Evolutionary conservation across 2,113 vertebrate species (phyloP).

Genomic region (Asarcornis scutulata): DNA sequence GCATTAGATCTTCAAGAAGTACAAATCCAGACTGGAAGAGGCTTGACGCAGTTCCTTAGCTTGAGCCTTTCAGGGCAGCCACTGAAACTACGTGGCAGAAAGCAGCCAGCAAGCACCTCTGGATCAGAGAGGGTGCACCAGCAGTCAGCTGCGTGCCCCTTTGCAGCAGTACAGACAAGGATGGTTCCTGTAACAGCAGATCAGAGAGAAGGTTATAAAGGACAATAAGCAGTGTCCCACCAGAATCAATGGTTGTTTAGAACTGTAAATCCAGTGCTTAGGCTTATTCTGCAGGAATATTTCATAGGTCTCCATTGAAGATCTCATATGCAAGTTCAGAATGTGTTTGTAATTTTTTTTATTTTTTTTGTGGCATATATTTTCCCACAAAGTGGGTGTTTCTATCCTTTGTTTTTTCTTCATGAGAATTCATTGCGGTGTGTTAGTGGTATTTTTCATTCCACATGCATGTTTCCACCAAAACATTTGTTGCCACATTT

Average conservation of each 20-base stretch:
- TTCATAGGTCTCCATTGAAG: accelerated
- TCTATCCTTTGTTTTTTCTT: not conserved
- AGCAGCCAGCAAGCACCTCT: accelerated
- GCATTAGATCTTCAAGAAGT: accelerated
- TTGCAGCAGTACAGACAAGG: not conserved
- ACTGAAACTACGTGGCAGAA: not conserved
- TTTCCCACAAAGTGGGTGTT: not conserved
- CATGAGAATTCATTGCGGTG: not conserved
- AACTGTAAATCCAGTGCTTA: not conserved
- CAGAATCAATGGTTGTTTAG: accelerated
- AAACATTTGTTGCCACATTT: not conserved
- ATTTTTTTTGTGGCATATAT: not conserved
- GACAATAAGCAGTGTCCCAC: accelerated
- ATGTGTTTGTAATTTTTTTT: too few relatives aligned
- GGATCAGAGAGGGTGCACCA: not conserved
- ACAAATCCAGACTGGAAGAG: not conserved
- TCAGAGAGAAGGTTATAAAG: too few relatives aligned
- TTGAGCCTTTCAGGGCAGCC: not conserved
- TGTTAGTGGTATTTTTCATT: not conserved
- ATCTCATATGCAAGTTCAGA: not conserved
- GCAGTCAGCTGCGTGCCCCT: accelerated
- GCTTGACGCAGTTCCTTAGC: accelerated
- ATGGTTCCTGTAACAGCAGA: not conserved
- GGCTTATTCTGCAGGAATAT: not conserved
- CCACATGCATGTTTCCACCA: not conserved